Base-by-base conservation (phyloP, 1,140 invertebrate species). In the Drosophila equinoxialis region DNA sequence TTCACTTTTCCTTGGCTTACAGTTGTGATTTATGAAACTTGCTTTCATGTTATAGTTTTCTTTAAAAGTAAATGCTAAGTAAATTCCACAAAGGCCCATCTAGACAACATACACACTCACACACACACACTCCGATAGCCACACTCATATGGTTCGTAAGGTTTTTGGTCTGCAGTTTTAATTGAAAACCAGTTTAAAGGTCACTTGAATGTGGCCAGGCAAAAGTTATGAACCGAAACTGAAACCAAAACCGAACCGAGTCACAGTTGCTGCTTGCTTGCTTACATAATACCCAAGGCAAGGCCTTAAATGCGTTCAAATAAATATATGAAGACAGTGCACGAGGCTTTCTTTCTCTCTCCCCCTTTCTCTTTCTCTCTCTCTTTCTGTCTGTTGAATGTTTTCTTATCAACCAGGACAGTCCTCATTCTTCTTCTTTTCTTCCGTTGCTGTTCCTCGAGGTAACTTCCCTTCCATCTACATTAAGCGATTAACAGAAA, bases 111-210 rank as follows among this genome's bases (percentile, higher is more conserved):
- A 60, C 51, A 62, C 17, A 33, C 10, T 63, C 48, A 58, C 48
- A 35, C 37, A 13, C 51, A 13, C 37, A 58, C 33, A 20, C 51
- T 2, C 14, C 17, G 8, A 51, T 51, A 51, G 8, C 33, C 45
- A 42, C 41, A 41, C 26, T 33, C 42, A 64, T 45, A 64, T 63
- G 69, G 45, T 23, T 11, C 3, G 6, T n/a, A 42, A 26, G n/a
- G 39, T 20, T 20, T 23, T 57, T 48, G 58, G 58, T 69, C 72
- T 70, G 65, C 73, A 80, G 57, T 77, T 72, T 80, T 89, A 86
- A 86, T 86, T 86, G 83, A 89, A 86, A 86, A 89, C 70, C 76
- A 74, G 83, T 86, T 83, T 78, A 89, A 79, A 86, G 83, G 84
- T 86, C 83, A 80, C 65, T 65, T 69, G 67, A 73, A 82, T 72